phyloP scores from a whole-genome alignment of 2,113 vertebrate species.

The Brienomyrus longianalis region DNA sequence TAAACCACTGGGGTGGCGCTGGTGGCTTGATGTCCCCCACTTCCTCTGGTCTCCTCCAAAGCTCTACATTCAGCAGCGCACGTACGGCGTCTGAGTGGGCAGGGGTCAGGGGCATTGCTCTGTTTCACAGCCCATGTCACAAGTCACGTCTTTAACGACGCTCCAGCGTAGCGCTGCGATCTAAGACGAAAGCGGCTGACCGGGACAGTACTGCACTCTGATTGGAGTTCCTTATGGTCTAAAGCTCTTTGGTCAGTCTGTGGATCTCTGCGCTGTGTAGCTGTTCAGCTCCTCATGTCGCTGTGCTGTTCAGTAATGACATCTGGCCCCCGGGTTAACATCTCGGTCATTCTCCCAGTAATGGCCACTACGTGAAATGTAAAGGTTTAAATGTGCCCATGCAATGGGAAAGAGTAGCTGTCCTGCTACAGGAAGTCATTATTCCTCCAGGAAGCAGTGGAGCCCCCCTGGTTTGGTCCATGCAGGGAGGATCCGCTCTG shows the following conservation, averaged over 20 bases:
- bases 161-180: background rate
- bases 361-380: background rate
- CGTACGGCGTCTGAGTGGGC: background rate
- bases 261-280: background rate
- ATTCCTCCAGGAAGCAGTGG: background rate
- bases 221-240: background rate
- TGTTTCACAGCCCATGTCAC: background rate
- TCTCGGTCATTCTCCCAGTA: background rate
- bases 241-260: background rate
- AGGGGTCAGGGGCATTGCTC: background rate
- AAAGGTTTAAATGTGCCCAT: background rate
- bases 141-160: background rate
- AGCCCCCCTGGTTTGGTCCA: background rate
- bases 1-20: constrained; percentile 29
- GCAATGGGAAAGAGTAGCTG: background rate
- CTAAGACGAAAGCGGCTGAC: background rate
- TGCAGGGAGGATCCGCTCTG: background rate
- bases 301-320: background rate
- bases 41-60: background rate
- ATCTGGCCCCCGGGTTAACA: background rate
- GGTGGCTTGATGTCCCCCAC: background rate
- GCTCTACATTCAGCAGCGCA: background rate
- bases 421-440: background rate
- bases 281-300: background rate
- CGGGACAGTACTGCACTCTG: background rate